phyloP scores from a whole-genome alignment of 2,797 vertebrate genomes.

The Trachurus trachurus region DNA sequence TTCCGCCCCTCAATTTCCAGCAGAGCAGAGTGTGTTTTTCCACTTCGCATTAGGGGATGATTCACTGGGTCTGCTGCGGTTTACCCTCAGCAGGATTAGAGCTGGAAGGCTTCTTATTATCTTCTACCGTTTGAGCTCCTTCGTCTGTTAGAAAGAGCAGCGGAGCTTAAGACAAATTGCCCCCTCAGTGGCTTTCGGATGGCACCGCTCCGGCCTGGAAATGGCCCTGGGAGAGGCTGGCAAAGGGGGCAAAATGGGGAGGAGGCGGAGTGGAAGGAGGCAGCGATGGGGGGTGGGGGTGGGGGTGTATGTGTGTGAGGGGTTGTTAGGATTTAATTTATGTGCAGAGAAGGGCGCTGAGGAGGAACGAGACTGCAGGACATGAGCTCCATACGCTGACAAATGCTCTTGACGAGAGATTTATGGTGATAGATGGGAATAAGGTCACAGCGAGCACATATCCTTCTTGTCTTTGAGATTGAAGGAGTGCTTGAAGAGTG shows the following conservation, averaged over 20 bases:
- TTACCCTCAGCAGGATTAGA: slow-evolving; percentile 76
- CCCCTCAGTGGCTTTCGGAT: slow-evolving; percentile 62
- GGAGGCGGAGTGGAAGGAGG: background rate
- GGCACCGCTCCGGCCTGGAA: slow-evolving; percentile 48
- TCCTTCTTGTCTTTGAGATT: slow-evolving; percentile 4
- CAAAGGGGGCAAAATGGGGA: slow-evolving; percentile 21
- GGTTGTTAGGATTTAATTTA: slow-evolving; percentile 56
- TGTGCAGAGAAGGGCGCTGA: slow-evolving; percentile 31
- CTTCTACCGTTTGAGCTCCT: slow-evolving; percentile 61
- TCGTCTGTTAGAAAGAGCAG: slow-evolving; percentile 69
- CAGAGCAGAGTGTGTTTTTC: slow-evolving; percentile 65
- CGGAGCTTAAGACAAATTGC: slow-evolving; percentile 75
- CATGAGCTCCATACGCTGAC: slow-evolving; percentile 4
- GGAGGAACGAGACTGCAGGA: slow-evolving; percentile 43
- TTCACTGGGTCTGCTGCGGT: slow-evolving; percentile 65
- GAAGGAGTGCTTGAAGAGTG: slow-evolving; percentile 6
- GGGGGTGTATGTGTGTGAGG: background rate
- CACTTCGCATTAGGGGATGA: slow-evolving; percentile 72
- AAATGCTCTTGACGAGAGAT: slow-evolving; percentile 47
- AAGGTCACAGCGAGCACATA: slow-evolving; percentile 22
- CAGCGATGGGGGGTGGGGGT: background rate
- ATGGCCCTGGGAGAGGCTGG: slow-evolving; percentile 41
- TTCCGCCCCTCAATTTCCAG: slow-evolving; percentile 58
- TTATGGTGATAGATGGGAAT: slow-evolving; percentile 38
- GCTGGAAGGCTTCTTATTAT: slow-evolving; percentile 74